Base-by-base conservation (phyloP, 2,113 vertebrate species). In the Apodemus speciosus region DNA sequence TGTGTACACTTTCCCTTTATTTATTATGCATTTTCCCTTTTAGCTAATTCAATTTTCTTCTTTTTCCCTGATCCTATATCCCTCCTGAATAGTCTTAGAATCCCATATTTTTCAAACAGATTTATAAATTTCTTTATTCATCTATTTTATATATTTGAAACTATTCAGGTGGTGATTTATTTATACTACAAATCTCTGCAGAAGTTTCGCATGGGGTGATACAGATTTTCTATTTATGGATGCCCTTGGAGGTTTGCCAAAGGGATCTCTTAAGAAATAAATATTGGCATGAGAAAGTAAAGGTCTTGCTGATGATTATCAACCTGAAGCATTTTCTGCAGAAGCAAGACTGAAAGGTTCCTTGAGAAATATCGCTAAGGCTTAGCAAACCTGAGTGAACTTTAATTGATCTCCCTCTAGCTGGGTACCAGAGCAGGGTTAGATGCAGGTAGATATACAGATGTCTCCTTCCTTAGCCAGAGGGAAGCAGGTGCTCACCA, bases 151-250 rank as follows among this genome's bases (percentile, higher is more conserved):
- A 43, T 10, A 53, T 77, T 72, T 95, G 32, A 88, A 87, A 71
- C 2, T 79, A 20, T 23, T 86, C 46, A 64, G 43, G 6, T 64
- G 6, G 89, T 89, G 20, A 21, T 71, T 88, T 27, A 77, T 94
- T 84, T 95, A 81, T 51, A 9, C 20, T 88, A 40, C 21, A 18
- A 80, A 38, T 69, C 23, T 56, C 32, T 80, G 77, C 0, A 71
- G 71, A 86, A 87, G 62, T 58, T 85, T 71, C 88, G 40, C 5
- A 25, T 53, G 40, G 15, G 62, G 5, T 84, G 90, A 84, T 73
- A 93, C 11, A 60, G 6, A 83, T 89, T 95, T 89, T 89, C 51
- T 89, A 66, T 84, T 92, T 94, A 72, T 71, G 58, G 15, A 7
- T 83, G 9, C 85, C 25, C 21, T 92, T 94, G 25, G 30, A 93